These are phyloP conservation scores for Bergia sp. DNA, from an alignment of 92 coral and sea anemone species.

Conservation along the genomic window DNA sequence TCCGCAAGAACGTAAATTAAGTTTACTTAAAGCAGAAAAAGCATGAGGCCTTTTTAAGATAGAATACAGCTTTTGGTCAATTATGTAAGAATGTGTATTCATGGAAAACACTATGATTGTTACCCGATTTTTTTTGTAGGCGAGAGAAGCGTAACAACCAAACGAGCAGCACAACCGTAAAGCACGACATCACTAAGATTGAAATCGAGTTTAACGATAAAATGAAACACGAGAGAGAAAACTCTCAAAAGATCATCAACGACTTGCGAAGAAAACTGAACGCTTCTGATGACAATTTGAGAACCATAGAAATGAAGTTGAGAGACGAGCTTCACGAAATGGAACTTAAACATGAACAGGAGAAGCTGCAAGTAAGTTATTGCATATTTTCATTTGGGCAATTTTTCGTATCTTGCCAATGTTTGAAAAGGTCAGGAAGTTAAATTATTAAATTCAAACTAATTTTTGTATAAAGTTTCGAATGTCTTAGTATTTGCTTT, in stretches of 20 bases:
- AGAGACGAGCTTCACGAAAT: conserved; percentile 53
- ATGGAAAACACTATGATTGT: not conserved
- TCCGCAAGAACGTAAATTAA: not conserved
- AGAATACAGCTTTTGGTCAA: not conserved
- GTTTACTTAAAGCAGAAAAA: no score
- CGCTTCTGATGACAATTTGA: conserved; percentile 54
- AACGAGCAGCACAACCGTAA: conserved; percentile 40
- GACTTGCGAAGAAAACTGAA: conserved; percentile 62
- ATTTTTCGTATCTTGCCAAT: no score
- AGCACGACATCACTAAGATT: conserved; percentile 56
- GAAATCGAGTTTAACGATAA: conserved; percentile 59
- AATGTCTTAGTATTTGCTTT: no score
- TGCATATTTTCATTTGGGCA: not conserved
- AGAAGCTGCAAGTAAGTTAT: conserved; percentile 51
- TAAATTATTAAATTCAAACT: no score
- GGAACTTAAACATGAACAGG: conserved; percentile 55
- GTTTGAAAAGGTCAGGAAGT: no score
- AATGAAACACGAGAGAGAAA: conserved; percentile 61
- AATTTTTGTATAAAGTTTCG: no score
- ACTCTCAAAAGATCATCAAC: conserved; percentile 44
- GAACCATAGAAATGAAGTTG: conserved; percentile 60
- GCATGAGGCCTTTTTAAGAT: not conserved
- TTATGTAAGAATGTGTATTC: not conserved
- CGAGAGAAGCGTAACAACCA: conserved; percentile 50
- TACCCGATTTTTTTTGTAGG: not conserved